These are phyloP conservation scores for Gymnothorax reevesii DNA, from an alignment of 2,797 vertebrate genomes.

Conservation along the genomic window DNA sequence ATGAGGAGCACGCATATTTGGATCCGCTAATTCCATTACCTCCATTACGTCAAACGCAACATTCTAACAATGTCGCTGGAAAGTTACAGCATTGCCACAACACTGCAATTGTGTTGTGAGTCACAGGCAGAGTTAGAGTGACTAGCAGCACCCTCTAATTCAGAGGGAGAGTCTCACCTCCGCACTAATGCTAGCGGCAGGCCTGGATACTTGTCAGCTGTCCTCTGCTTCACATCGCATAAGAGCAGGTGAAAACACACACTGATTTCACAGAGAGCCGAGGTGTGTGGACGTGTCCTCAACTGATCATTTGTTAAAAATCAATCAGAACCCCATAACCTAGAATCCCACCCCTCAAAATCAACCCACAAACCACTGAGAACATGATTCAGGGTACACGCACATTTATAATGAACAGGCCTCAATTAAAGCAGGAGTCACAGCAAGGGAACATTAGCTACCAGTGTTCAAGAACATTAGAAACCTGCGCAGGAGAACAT, in stretches of 20 bases:
- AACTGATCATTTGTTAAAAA: slow-evolving; percentile 68
- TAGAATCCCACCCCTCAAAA: slow-evolving; percentile 39
- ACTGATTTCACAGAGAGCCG: slow-evolving; percentile 10
- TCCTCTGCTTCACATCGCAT: background rate
- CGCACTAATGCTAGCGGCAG: background rate
- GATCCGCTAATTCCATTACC: slow-evolving; percentile 30
- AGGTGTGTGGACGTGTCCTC: slow-evolving; percentile 46
- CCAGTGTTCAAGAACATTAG: slow-evolving; percentile 8
- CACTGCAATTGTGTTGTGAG: slow-evolving; percentile 41
- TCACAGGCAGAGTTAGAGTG: slow-evolving; percentile 56
- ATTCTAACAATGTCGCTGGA: no score
- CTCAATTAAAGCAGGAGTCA: slow-evolving; percentile 33
- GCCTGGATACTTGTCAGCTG: background rate
- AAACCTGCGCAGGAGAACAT: slow-evolving; percentile 46
- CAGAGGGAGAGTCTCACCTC: background rate
- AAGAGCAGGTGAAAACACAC: background rate
- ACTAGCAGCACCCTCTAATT: slow-evolving; percentile 54
- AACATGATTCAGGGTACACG: slow-evolving; percentile 59
- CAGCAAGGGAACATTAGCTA: slow-evolving; percentile 48
- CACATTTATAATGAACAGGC: slow-evolving; percentile 50
- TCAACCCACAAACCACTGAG: slow-evolving; percentile 23
- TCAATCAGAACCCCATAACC: slow-evolving; percentile 60
- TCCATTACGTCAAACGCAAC: background rate
- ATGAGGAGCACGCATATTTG: slow-evolving; percentile 52
- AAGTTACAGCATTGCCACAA: no score